These are phyloP conservation scores for Semnornis frantzii DNA, from an alignment of 2,113 vertebrate genomes.

Conservation along the genomic window DNA sequence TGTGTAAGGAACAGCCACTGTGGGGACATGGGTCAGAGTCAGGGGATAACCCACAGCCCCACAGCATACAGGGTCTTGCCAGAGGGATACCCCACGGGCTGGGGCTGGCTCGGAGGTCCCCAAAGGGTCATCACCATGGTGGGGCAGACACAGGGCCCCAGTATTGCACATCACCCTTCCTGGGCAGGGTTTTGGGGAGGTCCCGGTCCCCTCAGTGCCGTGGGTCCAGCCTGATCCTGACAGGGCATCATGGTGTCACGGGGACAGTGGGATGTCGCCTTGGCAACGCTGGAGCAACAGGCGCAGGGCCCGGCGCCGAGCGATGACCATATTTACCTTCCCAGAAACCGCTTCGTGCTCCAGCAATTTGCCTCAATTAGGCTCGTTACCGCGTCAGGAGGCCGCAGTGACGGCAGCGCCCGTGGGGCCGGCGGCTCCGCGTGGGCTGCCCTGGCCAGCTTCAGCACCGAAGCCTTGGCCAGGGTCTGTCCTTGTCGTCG, in stretches of 20 bases:
- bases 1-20: no score
- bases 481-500: neutral
- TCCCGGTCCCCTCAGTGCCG: fast-evolving
- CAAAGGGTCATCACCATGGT: fast-evolving
- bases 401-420: neutral
- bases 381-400: conserved; percentile 26
- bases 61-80: fast-evolving
- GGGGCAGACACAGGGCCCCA: fast-evolving
- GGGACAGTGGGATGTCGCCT: neutral
- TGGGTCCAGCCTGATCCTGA: neutral
- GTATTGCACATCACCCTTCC: fast-evolving
- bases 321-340: conserved; percentile 58
- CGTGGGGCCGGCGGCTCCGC: neutral
- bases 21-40: no score
- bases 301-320: neutral
- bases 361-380: conserved; percentile 66
- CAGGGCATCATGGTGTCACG: fast-evolving
- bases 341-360: conserved; percentile 51
- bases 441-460: neutral
- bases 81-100: neutral
- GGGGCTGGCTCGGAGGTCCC: neutral
- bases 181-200: neutral
- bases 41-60: fast-evolving
- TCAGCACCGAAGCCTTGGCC: fast-evolving
- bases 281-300: neutral